Evolutionary conservation across 1,140 invertebrate genomes (phyloP), one percentile per base, ranked within the genome.

Genomic region (Drosophila ironensis): DNA sequence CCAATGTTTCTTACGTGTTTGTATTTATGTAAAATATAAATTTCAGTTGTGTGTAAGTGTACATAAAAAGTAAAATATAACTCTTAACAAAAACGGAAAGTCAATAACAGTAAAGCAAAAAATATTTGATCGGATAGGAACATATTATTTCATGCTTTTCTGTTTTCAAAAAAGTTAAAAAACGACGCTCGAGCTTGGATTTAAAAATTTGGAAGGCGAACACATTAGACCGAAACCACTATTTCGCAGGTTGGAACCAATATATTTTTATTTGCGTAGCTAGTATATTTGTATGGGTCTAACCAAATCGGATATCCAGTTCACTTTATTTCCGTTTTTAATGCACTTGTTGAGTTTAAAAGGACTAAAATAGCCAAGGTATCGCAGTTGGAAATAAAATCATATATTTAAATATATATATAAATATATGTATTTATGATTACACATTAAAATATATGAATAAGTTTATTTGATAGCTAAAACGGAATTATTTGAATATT

Each of bases 11-110:
- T 78, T 78, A 78, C 80, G 63, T 75, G 70, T 75, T 54, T 78
- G 75, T 74, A 80, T 80, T 74, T 78, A 78, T 78, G 75, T 80
- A 78, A 73, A 30, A 46, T 57, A 46, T 22, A 52, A 47, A 74
- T 54, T 66, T 52, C 60, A 67, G 70, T 33, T 69, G 30, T 41
- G 42, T 59, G 45, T 59, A 46, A 59, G 61, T 76, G 17, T 72
- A 59, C 60, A 72, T 59, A 57, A 68, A 44, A 37, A 48, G 64
- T 57, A 69, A 53, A 42, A 33, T 70, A 24, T 69, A 42, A 66
- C 57, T 41, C 25, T 37, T 33, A 4, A 22, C 48, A 19, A 51
- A 12, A 16, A 22, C 19, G 3, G 7, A 52, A 6, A 41, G 24
- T 2, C 5, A 17, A n/a, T 27, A 47, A 33, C 3, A 3, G 9